Conservation (phyloP, 2,797 vertebrate genomes). For the Esox lucius region DNA sequence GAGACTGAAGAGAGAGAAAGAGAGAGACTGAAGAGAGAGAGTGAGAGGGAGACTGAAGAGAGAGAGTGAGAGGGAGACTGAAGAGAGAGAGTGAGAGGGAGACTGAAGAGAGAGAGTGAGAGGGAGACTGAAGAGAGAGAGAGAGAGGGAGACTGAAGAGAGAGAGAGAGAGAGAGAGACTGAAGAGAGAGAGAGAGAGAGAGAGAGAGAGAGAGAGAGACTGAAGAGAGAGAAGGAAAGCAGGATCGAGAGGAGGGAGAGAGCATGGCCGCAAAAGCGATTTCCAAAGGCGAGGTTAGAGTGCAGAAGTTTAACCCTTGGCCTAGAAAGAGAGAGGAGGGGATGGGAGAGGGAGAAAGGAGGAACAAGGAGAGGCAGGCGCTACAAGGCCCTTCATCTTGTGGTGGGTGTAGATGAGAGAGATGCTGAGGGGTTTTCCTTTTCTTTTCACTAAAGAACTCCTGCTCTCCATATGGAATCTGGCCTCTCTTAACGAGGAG, state of each 20-base stretch:
- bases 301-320: conserved; percentile 98
- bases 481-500: conserved; percentile 76
- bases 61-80: too few relatives aligned
- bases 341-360: conserved; percentile 75
- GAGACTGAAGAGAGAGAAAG: too few relatives aligned
- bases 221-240: neutral
- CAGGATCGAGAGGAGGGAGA: conserved; percentile 50
- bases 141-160: too few relatives aligned
- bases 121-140: too few relatives aligned
- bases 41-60: too few relatives aligned
- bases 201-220: conserved; percentile 33
- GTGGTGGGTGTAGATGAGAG: conserved; percentile 60
- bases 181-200: conserved; percentile 29
- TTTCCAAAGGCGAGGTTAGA: conserved; percentile 84
- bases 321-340: conserved; percentile 76
- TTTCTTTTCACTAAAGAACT: conserved; percentile 70
- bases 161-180: too few relatives aligned
- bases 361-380: conserved; percentile 78
- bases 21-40: too few relatives aligned
- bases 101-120: conserved; percentile 54
- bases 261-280: conserved; percentile 52
- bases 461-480: conserved; percentile 77
- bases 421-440: conserved; percentile 61
- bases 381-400: conserved; percentile 72
- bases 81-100: too few relatives aligned